Percentiles rank a stretch among this genome's conserved stretches.
These are phyloP conservation scores for Catamblyrhynchus diadema DNA, from an alignment of 2,797 vertebrate genomes.

Conservation along the genomic window DNA sequence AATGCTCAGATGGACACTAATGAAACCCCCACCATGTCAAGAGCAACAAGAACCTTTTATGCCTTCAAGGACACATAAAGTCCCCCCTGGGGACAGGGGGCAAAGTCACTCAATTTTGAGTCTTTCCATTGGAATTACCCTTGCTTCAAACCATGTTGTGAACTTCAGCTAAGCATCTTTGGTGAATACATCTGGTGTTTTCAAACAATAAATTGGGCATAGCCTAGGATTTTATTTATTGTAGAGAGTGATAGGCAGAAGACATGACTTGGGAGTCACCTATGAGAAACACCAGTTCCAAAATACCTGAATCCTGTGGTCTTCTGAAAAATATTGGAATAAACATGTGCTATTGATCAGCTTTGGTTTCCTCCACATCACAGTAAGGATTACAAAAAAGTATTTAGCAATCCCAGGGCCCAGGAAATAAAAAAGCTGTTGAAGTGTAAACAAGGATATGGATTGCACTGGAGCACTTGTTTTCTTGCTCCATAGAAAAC, in stretches of 20 bases:
- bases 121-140: neutral
- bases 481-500: neutral
- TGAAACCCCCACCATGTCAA: rapidly evolving
- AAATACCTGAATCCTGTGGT: neutral
- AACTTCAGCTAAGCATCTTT: neutral
- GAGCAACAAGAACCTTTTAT: neutral
- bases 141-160: neutral
- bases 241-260: neutral
- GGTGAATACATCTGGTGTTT: neutral
- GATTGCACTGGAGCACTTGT: neutral
- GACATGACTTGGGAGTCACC: neutral
- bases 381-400: neutral
- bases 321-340: neutral
- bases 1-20: neutral
- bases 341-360: neutral
- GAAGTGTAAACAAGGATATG: neutral
- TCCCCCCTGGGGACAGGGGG: rapidly evolving
- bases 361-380: neutral
- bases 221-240: neutral
- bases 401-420: neutral
- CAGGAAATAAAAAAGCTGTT: neutral
- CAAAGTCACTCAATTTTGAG: neutral
- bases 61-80: neutral
- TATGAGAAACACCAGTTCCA: neutral
- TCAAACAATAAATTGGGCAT: neutral